Evolutionary conservation across 2,888 invertebrate genomes (phyloP).

Genomic region (Patella caerulea): DNA sequence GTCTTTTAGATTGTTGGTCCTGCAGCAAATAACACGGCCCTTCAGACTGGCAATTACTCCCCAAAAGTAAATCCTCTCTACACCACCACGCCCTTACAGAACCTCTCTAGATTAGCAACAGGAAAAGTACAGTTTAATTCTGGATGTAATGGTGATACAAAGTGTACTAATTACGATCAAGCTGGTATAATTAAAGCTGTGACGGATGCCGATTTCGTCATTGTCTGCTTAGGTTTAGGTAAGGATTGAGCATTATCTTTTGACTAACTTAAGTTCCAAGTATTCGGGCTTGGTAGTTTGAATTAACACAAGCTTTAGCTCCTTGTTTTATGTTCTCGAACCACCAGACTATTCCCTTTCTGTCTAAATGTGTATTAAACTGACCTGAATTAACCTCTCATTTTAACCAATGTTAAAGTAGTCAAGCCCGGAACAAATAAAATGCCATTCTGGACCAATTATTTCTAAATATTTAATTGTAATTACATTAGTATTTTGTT

Average conservation of each 20-base stretch:
- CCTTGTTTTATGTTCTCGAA: too few relatives aligned
- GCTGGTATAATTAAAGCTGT: slow-evolving; percentile 44
- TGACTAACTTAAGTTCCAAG: too few relatives aligned
- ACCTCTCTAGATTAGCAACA: slow-evolving; percentile 46
- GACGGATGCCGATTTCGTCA: slow-evolving; percentile 44
- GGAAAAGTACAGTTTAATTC: slow-evolving; percentile 35
- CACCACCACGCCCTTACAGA: slow-evolving; percentile 54
- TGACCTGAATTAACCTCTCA: too few relatives aligned
- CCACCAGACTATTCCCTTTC: too few relatives aligned
- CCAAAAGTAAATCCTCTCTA: slow-evolving; percentile 47
- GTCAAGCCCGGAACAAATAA: too few relatives aligned
- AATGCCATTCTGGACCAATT: too few relatives aligned
- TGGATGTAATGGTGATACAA: slow-evolving; percentile 53
- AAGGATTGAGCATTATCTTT: slow-evolving; percentile 5
- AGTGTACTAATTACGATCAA: slow-evolving; percentile 48
- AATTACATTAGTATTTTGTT: too few relatives aligned
- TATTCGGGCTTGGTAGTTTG: too few relatives aligned
- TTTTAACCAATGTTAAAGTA: too few relatives aligned
- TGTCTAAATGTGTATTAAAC: too few relatives aligned
- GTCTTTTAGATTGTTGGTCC: slow-evolving; percentile 63
- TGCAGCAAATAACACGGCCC: slow-evolving; percentile 58
- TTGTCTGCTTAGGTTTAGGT: slow-evolving; percentile 65
- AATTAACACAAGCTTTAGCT: too few relatives aligned
- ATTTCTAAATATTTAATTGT: too few relatives aligned
- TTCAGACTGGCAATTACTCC: slow-evolving; percentile 62